Base-by-base conservation (phyloP, 2,888 invertebrate species). In the Sphaeridia pumilis region DNA sequence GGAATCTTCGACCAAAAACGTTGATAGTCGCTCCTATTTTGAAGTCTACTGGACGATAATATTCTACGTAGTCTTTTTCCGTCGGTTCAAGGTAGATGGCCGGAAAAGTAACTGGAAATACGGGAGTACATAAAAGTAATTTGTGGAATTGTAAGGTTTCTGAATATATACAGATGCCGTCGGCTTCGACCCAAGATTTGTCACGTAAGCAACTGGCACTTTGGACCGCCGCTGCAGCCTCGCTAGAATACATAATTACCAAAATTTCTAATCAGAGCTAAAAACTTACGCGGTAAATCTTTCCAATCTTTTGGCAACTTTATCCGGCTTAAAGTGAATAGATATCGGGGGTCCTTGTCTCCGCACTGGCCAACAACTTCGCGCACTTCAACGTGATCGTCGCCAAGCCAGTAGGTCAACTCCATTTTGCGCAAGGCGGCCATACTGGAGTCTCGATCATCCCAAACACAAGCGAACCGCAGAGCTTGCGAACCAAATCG, bases 351-450 rank as follows among this genome's bases (percentile, higher is more conserved):
- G 70, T 87, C 86, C 58, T 83, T 77, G 0, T 87, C 87, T 58
- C 81, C 81, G 67, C 81, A 83, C 17, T 76, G 75, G 53, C 77
- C 77, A 65, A 81, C 80, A 12, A 83, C 73, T 71, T 87, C 86
- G 67, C 82, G 79, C 1, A 90, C 75, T 50, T 84, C 79, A 48
- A 90, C 76, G 0, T 83, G 84, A 67, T 89, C 86, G 67, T 90
- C 87, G 49, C 81, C 79, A 22, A 90, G 73, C 69, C 83, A 87
- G 70, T 87, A 90, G 66, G 81, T 73, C 51, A 92, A 70, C 65
- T 81, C 78, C 69, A 81, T 87, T 46, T 69, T 69, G 46, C 73
- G 66, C 61, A 71, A 65, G 49, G 73, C 72, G 14, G 74, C 74
- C 60, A 70, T 71, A 66, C 71, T 69, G 26, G 65, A 44, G 17